Percentiles rank a stretch among this genome's conserved stretches.
Conservation (phyloP, 2,113 vertebrate species). For the Tetrao urogallus region DNA sequence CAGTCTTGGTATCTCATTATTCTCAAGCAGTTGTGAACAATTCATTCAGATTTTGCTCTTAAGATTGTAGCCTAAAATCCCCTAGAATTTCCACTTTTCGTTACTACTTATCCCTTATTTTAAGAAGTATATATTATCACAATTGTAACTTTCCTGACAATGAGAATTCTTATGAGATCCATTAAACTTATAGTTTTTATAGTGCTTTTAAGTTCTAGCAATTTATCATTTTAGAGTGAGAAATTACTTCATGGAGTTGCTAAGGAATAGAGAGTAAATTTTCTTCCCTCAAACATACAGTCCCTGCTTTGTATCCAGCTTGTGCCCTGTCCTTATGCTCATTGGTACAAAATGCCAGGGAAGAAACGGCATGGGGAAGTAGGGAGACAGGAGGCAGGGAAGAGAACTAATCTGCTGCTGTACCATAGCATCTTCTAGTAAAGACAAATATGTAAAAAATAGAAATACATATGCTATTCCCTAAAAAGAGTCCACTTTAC, state of each 20-base stretch:
- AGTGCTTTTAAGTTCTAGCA: neutral
- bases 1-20: neutral
- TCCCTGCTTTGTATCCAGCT: neutral
- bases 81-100: neutral
- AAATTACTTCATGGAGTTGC: neutral
- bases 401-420: neutral
- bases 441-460: neutral
- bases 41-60: neutral
- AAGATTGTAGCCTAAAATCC: neutral
- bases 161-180: neutral
- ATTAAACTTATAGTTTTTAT: neutral
- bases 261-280: neutral
- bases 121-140: neutral
- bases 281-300: neutral
- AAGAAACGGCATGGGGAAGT: neutral
- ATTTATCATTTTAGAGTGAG: neutral
- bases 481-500: neutral
- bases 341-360: accelerated
- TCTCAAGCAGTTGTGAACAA: neutral
- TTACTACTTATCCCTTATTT: neutral
- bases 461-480: neutral
- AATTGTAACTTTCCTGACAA: neutral
- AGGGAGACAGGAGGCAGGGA: too few relatives aligned
- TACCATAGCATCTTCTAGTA: neutral
- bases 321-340: neutral